Percentiles rank a stretch among this genome's conserved stretches.
Evolutionary conservation across 2,113 vertebrate genomes (phyloP).

Genomic region (Irena cyanogastra): DNA sequence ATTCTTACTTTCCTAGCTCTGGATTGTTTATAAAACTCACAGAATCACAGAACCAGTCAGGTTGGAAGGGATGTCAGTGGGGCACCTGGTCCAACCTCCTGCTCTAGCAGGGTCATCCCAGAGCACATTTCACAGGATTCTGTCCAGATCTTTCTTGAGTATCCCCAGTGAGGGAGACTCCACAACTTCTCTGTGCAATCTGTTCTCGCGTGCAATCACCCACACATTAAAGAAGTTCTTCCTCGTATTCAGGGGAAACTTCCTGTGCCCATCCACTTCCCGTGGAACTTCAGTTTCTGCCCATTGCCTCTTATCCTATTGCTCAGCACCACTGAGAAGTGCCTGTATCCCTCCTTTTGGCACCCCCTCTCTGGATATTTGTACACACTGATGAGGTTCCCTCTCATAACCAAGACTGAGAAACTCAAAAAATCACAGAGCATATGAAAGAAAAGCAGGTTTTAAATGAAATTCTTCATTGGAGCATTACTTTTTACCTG

Average conservation of each 20-base stretch:
- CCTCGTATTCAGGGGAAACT: background rate
- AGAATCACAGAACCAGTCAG: background rate
- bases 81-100: background rate
- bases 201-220: background rate
- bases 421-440: background rate
- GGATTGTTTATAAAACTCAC: background rate
- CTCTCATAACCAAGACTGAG: background rate
- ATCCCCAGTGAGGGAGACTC: background rate
- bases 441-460: background rate
- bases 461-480: background rate
- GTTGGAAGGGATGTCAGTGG: background rate
- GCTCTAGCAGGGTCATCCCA: background rate
- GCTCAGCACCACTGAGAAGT: background rate
- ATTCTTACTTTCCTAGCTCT: background rate
- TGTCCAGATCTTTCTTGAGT: background rate
- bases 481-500: background rate
- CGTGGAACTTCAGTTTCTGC: background rate
- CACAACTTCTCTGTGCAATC: background rate
- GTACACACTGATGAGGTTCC: background rate
- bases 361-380: background rate
- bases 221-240: background rate
- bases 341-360: background rate
- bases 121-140: background rate
- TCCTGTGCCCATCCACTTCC: background rate
- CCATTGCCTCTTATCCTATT: background rate